Evolutionary conservation across 2,113 vertebrate species (phyloP).

Genomic region (Alligator sinensis): DNA sequence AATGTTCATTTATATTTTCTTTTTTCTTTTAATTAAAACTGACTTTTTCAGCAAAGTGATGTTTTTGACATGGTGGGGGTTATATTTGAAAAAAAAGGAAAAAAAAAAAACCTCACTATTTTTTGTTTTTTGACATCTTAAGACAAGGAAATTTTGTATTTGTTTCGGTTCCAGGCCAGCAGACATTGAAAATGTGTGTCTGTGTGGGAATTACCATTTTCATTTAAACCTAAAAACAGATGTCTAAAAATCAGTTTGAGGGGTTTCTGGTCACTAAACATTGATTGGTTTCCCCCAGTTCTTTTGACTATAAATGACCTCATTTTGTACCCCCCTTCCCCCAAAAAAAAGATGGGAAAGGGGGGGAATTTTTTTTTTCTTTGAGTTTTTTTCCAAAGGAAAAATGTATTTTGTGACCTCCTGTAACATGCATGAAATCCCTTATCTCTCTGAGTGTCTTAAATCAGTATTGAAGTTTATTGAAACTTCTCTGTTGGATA

Average conservation of each 20-base stretch:
- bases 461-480: background rate
- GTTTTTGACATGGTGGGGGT: accelerated
- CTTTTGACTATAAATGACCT: too few relatives aligned
- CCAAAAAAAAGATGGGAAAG: background rate
- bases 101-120: background rate
- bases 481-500: background rate
- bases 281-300: too few relatives aligned
- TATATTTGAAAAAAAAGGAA: background rate
- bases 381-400: background rate
- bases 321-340: too few relatives aligned
- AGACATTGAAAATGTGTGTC: background rate
- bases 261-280: background rate
- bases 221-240: background rate
- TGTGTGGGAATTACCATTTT: background rate
- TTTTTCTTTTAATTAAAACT: background rate
- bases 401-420: background rate
- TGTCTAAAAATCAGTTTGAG: background rate
- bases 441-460: background rate
- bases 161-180: background rate
- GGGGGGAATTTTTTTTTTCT: background rate
- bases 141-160: background rate
- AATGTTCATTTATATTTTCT: accelerated
- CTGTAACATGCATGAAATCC: background rate
- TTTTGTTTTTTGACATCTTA: accelerated
- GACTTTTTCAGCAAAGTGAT: background rate